phyloP scores from a whole-genome alignment of 1,140 invertebrate species.

The Drosophila orosa region DNA sequence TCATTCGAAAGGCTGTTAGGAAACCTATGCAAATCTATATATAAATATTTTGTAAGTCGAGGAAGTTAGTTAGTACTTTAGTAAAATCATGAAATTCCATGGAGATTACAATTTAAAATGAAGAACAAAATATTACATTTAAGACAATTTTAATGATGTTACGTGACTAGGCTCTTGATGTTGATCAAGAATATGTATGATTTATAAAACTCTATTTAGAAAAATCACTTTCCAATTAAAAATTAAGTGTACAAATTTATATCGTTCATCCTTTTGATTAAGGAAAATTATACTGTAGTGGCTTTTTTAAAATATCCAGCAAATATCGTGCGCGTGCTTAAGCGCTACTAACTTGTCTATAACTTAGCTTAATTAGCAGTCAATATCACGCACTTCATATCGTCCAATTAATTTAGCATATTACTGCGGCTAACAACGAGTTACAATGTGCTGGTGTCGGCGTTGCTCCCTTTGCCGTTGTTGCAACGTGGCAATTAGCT shows the following conservation, averaged over 20 bases:
- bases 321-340: slow-evolving; percentile 48
- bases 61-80: no score
- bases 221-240: no score
- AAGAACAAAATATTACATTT: no score
- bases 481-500: slow-evolving; percentile 61
- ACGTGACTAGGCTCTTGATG: no score
- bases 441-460: slow-evolving; percentile 28
- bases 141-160: no score
- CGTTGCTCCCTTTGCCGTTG: slow-evolving; percentile 37
- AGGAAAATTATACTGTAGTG: background rate
- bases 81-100: no score
- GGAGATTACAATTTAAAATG: no score
- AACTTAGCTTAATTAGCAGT: slow-evolving; percentile 78
- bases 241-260: background rate
- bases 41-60: no score
- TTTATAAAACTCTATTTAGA: no score
- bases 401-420: slow-evolving; percentile 82
- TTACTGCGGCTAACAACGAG: slow-evolving; percentile 69
- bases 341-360: slow-evolving; percentile 62
- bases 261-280: background rate
- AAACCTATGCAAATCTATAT: no score
- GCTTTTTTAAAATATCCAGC: slow-evolving; percentile 25
- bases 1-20: no score
- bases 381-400: slow-evolving; percentile 82
- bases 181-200: no score